These are phyloP conservation scores for Teinopalpus imperialis DNA, from an alignment of 2,888 invertebrate genomes.

Conservation along the genomic window DNA sequence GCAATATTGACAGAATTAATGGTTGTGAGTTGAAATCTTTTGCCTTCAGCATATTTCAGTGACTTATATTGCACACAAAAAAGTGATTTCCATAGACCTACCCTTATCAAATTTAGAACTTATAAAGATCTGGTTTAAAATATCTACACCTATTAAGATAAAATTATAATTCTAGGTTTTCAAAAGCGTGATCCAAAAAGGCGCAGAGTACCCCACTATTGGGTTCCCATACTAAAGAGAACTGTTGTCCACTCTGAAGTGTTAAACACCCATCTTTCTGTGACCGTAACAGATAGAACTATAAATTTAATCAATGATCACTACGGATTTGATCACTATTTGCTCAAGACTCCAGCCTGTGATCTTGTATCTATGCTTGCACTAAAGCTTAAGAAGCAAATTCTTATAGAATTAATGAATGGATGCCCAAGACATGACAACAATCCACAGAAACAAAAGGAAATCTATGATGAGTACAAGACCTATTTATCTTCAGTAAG, in stretches of 20 bases:
- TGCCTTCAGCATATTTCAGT: too few relatives aligned
- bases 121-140: too few relatives aligned
- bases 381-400: constrained; percentile 91
- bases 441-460: constrained; percentile 84
- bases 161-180: constrained; percentile 84
- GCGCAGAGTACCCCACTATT: constrained; percentile 90
- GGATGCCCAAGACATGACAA: constrained; percentile 86
- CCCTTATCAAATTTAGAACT: too few relatives aligned
- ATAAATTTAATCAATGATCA: constrained; percentile 92
- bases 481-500: constrained; percentile 91
- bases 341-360: constrained; percentile 95
- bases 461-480: constrained; percentile 89
- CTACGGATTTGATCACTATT: constrained; percentile 97
- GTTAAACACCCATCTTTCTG: constrained; percentile 90
- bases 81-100: too few relatives aligned
- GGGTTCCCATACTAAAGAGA: constrained; percentile 91
- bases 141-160: too few relatives aligned
- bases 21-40: too few relatives aligned
- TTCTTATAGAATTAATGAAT: constrained; percentile 87
- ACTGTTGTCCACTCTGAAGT: constrained; percentile 95
- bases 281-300: constrained; percentile 92
- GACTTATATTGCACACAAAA: too few relatives aligned
- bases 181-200: constrained; percentile 82
- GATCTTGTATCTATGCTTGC: constrained; percentile 94
- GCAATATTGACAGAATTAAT: too few relatives aligned